A percentile compares a stretch with the other conserved stretches of the same genome.
Conservation (phyloP, 2,797 vertebrate species). For the Diplodus puntazzo region DNA sequence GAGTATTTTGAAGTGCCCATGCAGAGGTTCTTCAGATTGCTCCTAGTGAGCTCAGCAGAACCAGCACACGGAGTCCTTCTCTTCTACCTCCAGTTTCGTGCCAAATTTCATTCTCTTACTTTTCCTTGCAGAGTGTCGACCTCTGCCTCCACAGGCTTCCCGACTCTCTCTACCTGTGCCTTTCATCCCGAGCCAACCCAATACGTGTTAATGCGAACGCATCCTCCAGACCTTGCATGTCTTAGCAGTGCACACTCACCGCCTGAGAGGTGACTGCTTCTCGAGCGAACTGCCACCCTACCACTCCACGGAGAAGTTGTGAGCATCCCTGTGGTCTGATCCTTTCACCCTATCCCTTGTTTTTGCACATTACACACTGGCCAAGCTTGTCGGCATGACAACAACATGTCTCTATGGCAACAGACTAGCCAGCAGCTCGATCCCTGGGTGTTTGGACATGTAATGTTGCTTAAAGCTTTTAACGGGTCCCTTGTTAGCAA, state of each 20-base stretch:
- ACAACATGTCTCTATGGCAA: slow-evolving; percentile 81
- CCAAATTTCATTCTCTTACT: slow-evolving; percentile 57
- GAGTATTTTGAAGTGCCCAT: slow-evolving; percentile 76
- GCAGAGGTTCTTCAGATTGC: slow-evolving; percentile 65
- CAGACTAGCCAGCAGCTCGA: slow-evolving; percentile 62
- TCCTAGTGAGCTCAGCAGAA: slow-evolving; percentile 58
- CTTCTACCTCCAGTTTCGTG: slow-evolving; percentile 45
- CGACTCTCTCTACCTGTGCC: slow-evolving; percentile 12
- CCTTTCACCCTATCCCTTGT: slow-evolving; percentile 41
- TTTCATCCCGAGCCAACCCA: slow-evolving; percentile 55
- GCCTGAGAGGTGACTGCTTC: slow-evolving; percentile 48
- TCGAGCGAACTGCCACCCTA: slow-evolving; percentile 34
- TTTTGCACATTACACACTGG: slow-evolving; percentile 49
- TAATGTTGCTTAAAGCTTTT: slow-evolving; percentile 44
- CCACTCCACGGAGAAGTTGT: slow-evolving; percentile 42
- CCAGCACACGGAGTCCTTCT: slow-evolving; percentile 50
- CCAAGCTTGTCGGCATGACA: slow-evolving; percentile 78
- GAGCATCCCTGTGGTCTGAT: slow-evolving; percentile 44
- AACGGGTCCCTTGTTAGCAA: slow-evolving; percentile 21
- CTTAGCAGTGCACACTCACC: slow-evolving; percentile 31
- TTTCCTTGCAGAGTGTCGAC: slow-evolving; percentile 54
- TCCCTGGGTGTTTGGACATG: slow-evolving; percentile 59
- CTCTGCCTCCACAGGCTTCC: slow-evolving; percentile 45
- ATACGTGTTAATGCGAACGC: slow-evolving; percentile 52
- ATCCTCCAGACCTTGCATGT: slow-evolving; percentile 27